Evolutionary conservation across 2,113 vertebrate genomes (phyloP).

Genomic region (Sturnus vulgaris): DNA sequence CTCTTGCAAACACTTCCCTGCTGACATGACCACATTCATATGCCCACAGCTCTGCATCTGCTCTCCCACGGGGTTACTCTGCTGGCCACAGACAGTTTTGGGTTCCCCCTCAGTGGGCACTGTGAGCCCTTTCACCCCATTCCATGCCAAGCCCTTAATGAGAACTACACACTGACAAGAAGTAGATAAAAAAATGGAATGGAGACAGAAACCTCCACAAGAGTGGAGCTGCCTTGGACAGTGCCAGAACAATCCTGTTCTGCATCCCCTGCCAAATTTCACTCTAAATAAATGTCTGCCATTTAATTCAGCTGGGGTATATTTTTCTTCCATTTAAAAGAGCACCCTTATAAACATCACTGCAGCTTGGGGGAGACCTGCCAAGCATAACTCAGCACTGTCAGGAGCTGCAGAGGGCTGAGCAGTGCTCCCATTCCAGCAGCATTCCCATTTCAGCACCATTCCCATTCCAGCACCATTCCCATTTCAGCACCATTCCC

Average conservation of each 20-base stretch:
- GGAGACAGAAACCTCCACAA: not conserved
- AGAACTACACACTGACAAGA: not conserved
- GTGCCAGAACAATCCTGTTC: not conserved
- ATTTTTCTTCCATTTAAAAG: conserved; percentile 24
- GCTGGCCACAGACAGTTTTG: not conserved
- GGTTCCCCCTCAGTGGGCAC: not conserved
- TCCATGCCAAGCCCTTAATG: not conserved
- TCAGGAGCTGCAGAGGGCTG: not conserved
- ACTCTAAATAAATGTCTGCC: not conserved
- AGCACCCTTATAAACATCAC: not conserved
- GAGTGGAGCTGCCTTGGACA: not conserved
- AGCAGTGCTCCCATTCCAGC: not conserved
- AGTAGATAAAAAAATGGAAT: not conserved
- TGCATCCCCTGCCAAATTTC: not conserved
- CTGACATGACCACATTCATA: not conserved
- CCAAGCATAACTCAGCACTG: not conserved
- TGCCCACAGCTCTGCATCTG: not conserved
- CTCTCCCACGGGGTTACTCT: not conserved
- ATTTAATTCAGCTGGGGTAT: not conserved
- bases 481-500: not conserved
- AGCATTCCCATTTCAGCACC: not conserved
- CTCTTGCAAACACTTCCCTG: not conserved
- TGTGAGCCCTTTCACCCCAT: not conserved
- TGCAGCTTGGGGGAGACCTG: accelerated
- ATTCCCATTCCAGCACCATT: accelerated